phyloP scores from a whole-genome alignment of 2,113 vertebrate genomes.

The Cebidichthys violaceus region DNA sequence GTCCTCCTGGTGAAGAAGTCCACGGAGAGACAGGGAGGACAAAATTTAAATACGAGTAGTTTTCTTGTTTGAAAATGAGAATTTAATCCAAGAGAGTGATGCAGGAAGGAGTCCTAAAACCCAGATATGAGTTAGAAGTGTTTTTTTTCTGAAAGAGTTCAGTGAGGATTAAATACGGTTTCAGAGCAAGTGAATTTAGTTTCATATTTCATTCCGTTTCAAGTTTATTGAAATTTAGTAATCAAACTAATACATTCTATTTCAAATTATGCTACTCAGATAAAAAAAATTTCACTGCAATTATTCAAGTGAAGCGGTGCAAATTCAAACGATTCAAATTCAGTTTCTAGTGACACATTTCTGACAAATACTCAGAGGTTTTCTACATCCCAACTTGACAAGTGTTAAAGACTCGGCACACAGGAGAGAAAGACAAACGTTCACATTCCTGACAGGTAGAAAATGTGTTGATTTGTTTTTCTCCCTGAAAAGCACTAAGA shows the following conservation, averaged over 20 bases:
- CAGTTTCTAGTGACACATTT: neutral
- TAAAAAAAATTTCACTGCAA: neutral
- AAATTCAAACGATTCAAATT: neutral
- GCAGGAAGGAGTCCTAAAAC: too few species aligned
- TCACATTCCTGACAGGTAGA: constrained; percentile 61
- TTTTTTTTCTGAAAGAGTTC: too few species aligned
- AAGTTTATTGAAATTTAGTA: neutral
- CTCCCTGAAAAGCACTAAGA: constrained; percentile 35
- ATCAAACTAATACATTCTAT: neutral
- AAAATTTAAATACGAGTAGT: too few species aligned
- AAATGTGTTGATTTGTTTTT: constrained; percentile 68
- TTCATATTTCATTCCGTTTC: neutral
- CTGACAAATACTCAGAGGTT: constrained; percentile 3
- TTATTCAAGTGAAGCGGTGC: neutral
- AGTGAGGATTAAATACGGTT: too few species aligned
- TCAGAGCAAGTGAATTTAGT: too few species aligned
- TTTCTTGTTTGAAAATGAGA: too few species aligned
- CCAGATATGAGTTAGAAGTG: too few species aligned
- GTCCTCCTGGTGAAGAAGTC: too few species aligned
- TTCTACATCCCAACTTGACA: constrained; percentile 51
- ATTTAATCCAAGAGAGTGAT: too few species aligned
- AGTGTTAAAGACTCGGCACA: constrained; percentile 64
- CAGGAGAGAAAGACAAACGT: constrained; percentile 38
- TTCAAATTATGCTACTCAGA: neutral
- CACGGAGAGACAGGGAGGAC: too few species aligned